phyloP scores from a whole-genome alignment of 2,888 invertebrate genomes.

The Tholera decimalis region DNA sequence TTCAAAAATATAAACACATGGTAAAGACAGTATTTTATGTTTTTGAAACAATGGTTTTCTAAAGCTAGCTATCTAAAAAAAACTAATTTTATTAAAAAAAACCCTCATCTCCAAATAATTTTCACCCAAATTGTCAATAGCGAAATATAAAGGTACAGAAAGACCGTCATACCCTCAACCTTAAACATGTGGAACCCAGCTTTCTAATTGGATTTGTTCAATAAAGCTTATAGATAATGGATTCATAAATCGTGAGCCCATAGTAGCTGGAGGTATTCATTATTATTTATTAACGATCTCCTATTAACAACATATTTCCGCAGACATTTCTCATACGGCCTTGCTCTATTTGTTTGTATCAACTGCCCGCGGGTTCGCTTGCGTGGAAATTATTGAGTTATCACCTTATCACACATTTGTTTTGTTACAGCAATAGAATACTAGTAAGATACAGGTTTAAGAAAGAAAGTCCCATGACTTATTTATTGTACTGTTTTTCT shows the following conservation, averaged over 20 bases:
- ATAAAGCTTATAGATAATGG: conserved; percentile 41
- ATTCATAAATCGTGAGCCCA: conserved; percentile 49
- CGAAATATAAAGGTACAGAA: not conserved
- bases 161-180: conserved; percentile 8
- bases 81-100: no score
- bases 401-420: no score
- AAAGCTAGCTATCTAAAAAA: no score
- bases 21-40: no score
- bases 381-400: no score
- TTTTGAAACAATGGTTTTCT: no score
- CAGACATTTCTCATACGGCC: conserved; percentile 41
- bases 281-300: conserved; percentile 52
- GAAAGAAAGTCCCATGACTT: no score
- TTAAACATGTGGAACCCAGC: conserved; percentile 12
- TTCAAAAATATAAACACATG: no score
- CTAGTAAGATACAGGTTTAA: no score
- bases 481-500: no score
- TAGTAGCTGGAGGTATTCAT: conserved; percentile 46
- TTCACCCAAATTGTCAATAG: not conserved
- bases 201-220: conserved; percentile 56
- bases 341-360: conserved; percentile 37
- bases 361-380: no score
- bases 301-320: conserved; percentile 47
- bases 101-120: not conserved
- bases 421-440: no score